phyloP scores from a whole-genome alignment of 2,113 vertebrate genomes.

The Triplophysa rosa region DNA sequence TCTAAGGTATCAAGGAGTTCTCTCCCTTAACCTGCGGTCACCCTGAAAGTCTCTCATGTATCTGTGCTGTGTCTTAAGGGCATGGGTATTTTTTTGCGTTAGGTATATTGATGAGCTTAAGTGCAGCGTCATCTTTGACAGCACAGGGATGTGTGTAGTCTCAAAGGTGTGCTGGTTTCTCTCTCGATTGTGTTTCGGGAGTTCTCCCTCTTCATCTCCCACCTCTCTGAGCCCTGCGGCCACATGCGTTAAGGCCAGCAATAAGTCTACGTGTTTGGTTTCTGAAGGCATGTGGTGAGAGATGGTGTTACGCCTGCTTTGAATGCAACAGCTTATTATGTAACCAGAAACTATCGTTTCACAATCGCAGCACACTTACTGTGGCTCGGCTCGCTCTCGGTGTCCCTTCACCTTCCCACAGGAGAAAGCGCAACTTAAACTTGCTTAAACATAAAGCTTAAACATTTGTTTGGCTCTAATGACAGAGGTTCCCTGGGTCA shows the following conservation, averaged over 20 bases:
- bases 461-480: constrained; percentile 21
- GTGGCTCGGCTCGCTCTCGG: constrained; percentile 52
- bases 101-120: constrained; percentile 33
- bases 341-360: constrained; percentile 77
- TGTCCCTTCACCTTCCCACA: background rate
- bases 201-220: constrained; percentile 50
- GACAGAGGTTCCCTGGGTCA: constrained; percentile 19
- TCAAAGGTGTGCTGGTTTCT: constrained; percentile 72
- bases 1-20: constrained; percentile 18
- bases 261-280: constrained; percentile 51
- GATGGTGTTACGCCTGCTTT: constrained; percentile 72
- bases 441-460: background rate
- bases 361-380: constrained; percentile 76
- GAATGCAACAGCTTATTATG: constrained; percentile 77
- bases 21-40: constrained; percentile 4
- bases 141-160: constrained; percentile 64
- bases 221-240: constrained; percentile 57
- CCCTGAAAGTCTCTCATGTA: constrained; percentile 23
- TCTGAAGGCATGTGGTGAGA: constrained; percentile 55
- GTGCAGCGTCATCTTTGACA: constrained; percentile 34
- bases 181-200: constrained; percentile 75
- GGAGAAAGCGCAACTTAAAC: constrained; percentile 10
- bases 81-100: constrained; percentile 41
- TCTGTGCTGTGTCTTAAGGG: constrained; percentile 41
- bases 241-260: constrained; percentile 67